Conservation (phyloP, 2,888 invertebrate species). For the Hypsopygia costalis region DNA sequence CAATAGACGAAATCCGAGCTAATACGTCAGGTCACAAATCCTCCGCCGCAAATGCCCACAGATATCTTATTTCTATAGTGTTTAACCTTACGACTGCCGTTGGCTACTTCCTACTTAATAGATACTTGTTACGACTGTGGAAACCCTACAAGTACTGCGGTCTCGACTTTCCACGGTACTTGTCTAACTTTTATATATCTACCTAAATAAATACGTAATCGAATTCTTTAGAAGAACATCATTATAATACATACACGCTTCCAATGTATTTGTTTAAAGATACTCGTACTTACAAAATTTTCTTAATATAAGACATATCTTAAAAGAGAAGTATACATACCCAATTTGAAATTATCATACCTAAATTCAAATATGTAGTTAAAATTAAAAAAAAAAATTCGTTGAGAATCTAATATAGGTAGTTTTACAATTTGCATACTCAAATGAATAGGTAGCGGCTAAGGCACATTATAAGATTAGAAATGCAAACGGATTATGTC, state of each 20-base stretch:
- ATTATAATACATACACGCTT: no score
- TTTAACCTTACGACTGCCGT: constrained; percentile 77
- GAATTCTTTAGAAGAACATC: no score
- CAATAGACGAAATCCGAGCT: constrained; percentile 33
- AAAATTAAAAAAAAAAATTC: background rate
- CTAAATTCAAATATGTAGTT: no score
- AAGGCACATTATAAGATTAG: constrained; percentile 78
- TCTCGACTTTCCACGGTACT: constrained; percentile 55
- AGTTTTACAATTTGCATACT: no score
- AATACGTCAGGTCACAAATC: constrained; percentile 34
- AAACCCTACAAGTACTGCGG: constrained; percentile 73
- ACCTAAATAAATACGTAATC: no score
- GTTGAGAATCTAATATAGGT: constrained; percentile 17
- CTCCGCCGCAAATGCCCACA: constrained; percentile 44
- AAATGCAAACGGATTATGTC: constrained; percentile 73
- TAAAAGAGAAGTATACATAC: no score
- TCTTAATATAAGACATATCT: no score
- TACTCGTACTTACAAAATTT: no score
- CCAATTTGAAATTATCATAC: no score
- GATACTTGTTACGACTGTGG: constrained; percentile 69
- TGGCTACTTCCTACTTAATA: constrained; percentile 69
- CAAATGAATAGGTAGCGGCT: constrained; percentile 38
- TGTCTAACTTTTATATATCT: constrained; percentile 4
- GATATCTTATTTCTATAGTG: constrained; percentile 79
- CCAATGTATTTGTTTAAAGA: no score